phyloP scores from a whole-genome alignment of 2,888 invertebrate genomes.

The Timandra comae region DNA sequence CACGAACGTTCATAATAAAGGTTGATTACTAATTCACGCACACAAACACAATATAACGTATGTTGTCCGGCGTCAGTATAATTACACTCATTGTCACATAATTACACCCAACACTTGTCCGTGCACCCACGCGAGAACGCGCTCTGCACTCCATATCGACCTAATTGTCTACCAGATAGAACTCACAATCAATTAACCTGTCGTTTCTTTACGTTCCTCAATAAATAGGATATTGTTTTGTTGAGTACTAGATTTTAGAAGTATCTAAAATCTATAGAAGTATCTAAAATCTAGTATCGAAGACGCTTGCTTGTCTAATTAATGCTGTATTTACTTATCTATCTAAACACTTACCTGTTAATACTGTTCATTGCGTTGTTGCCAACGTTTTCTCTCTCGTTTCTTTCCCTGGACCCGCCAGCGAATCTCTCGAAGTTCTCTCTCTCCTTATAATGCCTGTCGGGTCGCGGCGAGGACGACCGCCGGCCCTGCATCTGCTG shows the following conservation, averaged over 20 bases:
- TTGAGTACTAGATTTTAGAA: too few relatives aligned
- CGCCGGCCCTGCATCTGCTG: conserved; percentile 71
- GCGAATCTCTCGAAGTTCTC: conserved; percentile 65
- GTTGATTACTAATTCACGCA: conserved; percentile 55
- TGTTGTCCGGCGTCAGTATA: conserved; percentile 40
- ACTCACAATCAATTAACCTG: conserved; percentile 13
- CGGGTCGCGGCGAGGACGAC: conserved; percentile 63
- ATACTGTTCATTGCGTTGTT: conserved; percentile 80
- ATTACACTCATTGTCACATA: conserved; percentile 71
- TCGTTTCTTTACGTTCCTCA: conserved; percentile 11
- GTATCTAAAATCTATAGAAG: too few relatives aligned
- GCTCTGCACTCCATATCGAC: conserved; percentile 27
- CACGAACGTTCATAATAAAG: conserved; percentile 37
- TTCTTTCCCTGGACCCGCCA: conserved; percentile 70
- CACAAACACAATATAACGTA: conserved; percentile 24
- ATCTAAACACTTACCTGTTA: conserved; percentile 72
- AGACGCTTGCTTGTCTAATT: not conserved
- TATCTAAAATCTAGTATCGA: too few relatives aligned
- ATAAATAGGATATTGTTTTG: conserved; percentile 13
- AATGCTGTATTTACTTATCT: too few relatives aligned
- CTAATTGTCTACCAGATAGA: conserved; percentile 21
- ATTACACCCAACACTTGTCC: conserved; percentile 66
- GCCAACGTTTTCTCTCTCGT: conserved; percentile 71
- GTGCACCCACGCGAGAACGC: conserved; percentile 53
- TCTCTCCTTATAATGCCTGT: conserved; percentile 70